phyloP scores from a whole-genome alignment of 1,140 invertebrate genomes.

The Camponotus floridanus region DNA sequence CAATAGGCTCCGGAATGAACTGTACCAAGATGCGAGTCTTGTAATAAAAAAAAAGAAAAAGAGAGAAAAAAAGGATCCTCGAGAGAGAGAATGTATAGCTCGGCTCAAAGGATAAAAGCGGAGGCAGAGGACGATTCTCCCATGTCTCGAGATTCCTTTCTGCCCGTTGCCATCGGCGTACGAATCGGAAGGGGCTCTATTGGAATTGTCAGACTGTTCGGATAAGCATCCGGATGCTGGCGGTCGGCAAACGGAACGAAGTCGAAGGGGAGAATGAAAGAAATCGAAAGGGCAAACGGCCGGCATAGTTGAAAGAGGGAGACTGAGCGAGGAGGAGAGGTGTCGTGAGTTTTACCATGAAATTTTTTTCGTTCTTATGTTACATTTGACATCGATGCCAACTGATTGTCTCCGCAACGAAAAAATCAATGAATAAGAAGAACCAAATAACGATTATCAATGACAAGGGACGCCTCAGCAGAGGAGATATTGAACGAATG shows the following conservation, averaged over 20 bases:
- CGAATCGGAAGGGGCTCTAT: constrained; percentile 65
- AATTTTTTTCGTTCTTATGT: constrained; percentile 77
- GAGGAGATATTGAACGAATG: constrained; percentile 94
- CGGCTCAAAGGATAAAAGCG: constrained; percentile 56
- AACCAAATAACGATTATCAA: constrained; percentile 94
- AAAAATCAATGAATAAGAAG: constrained; percentile 86
- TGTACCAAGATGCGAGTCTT: constrained; percentile 32
- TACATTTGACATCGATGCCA: constrained; percentile 89
- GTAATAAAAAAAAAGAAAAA: constrained; percentile 40
- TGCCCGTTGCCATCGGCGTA: constrained; percentile 68
- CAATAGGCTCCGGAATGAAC: constrained; percentile 36
- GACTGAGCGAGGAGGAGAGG: constrained; percentile 5
- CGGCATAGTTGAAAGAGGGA: constrained; percentile 1
- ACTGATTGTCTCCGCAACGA: constrained; percentile 87
- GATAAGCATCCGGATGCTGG: constrained; percentile 71
- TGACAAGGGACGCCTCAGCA: constrained; percentile 91
- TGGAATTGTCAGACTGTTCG: constrained; percentile 71
- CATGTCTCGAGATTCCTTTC: constrained; percentile 69
- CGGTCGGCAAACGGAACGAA: constrained; percentile 67
- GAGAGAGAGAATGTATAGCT: constrained; percentile 37
- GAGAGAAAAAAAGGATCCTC: constrained; percentile 1
- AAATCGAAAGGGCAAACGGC: constrained; percentile 51
- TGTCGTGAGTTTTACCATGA: neutral
- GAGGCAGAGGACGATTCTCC: constrained; percentile 51
- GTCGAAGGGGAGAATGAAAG: constrained; percentile 28